These are phyloP conservation scores for Ectemnius lituratus DNA, from an alignment of 2,888 invertebrate species.

Conservation along the genomic window DNA sequence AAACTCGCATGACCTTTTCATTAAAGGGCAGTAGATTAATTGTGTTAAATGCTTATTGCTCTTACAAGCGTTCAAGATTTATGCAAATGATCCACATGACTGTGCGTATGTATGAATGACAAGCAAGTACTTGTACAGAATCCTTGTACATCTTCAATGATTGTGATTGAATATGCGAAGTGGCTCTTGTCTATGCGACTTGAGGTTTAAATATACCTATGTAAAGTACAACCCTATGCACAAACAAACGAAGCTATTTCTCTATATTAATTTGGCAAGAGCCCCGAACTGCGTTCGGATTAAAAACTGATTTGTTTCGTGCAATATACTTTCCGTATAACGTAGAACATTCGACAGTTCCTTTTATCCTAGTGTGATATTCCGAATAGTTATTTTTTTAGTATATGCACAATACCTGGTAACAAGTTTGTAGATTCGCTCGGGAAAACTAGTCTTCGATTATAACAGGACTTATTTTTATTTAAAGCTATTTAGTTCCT, in stretches of 20 bases:
- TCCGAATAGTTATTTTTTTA: too few relatives aligned
- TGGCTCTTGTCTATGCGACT: conserved; percentile 16
- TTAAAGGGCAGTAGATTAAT: background rate
- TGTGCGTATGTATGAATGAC: conserved; percentile 29
- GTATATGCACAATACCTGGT: background rate
- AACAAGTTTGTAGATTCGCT: background rate
- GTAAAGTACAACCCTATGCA: conserved; percentile 59
- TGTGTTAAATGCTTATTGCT: conserved; percentile 16
- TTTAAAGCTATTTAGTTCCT: too few relatives aligned
- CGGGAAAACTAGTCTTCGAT: too few relatives aligned
- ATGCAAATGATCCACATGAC: conserved; percentile 19
- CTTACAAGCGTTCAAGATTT: conserved; percentile 8
- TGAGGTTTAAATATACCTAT: conserved; percentile 49
- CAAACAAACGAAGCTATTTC: conserved; percentile 66
- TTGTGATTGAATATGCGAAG: conserved; percentile 38
- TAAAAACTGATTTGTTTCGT: background rate
- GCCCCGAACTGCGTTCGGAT: background rate
- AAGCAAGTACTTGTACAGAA: conserved; percentile 51
- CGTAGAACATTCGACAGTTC: background rate
- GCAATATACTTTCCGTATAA: conserved; percentile 5
- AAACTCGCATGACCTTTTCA: conserved; percentile 1
- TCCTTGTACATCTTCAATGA: conserved; percentile 40
- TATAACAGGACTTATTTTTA: too few relatives aligned
- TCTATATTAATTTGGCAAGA: conserved; percentile 58
- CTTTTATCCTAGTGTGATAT: background rate